Evolutionary conservation across 1,140 invertebrate species (phyloP), one percentile per base, ranked within the genome.

Genomic region (Formica exsecta): DNA sequence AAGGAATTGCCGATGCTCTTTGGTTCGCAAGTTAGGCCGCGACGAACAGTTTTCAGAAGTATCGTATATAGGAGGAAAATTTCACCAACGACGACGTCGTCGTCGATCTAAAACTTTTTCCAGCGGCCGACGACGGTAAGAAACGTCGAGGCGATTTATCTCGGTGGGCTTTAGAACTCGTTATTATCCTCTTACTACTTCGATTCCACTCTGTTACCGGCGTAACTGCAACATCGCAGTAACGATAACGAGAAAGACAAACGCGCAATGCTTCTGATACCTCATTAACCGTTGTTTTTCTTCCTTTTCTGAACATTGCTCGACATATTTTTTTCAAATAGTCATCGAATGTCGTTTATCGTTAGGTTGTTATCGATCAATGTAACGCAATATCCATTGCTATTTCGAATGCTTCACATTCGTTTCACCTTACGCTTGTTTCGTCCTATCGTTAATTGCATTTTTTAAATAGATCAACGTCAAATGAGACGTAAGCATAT

Each of bases 161-260:
- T 92, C 85, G 71, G 86, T 75, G 73, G 68, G 85, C 87, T 91
- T 92, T 87, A 91, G 89, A 92, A 90, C 90, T 87, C 88, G 89
- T 92, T 93, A 92, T 90, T 92, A 92, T 92, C 89, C 89, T 92
- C 87, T 92, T 91, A 90, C 91, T 86, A 84, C 80, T 64, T 85
- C 84, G 84, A 86, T 92, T 92, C 66, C 84, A 90, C 86, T 92
- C 91, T 87, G 90, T 92, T 92, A 92, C 89, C 92, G 86, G 32
- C 22, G 41, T 32, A 59, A 54, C 79, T 70, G 68, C 38, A 48
- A 62, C 38, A 25, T 51, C 25, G 87, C 88, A 92, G 85, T 85
- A 80, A 77, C 73, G 85, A 91, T 92, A 92, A 92, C 88, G 86
- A 91, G 85, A 66, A 86, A 88, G 71, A 74, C 62, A 79, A 59